phyloP scores from a whole-genome alignment of 2,797 vertebrate species.

The Morus bassanus region DNA sequence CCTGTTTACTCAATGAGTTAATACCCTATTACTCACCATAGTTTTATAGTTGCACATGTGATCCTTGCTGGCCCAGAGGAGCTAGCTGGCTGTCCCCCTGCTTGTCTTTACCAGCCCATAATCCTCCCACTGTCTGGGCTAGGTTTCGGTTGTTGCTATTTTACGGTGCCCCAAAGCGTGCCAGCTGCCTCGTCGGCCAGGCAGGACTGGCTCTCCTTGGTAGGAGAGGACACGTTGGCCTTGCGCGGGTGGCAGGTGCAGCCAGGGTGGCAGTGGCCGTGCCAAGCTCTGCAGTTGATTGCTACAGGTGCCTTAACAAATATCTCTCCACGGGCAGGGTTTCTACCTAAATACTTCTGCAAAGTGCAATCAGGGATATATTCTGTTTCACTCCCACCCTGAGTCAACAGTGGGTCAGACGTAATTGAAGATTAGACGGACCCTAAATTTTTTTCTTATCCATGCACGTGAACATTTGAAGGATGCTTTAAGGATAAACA shows the following conservation, averaged over 20 bases:
- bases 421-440: background rate
- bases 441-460: background rate
- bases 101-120: background rate
- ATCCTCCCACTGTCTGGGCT: background rate
- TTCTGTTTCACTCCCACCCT: background rate
- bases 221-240: accelerated
- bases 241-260: accelerated
- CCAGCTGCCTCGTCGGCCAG: background rate
- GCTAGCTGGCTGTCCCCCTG: background rate
- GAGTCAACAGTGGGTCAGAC: background rate
- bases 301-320: background rate
- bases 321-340: background rate
- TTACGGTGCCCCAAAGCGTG: background rate
- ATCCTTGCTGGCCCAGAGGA: background rate
- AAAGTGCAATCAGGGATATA: background rate
- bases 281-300: background rate
- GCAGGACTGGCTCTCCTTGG: background rate
- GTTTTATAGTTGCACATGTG: background rate
- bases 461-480: background rate
- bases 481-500: background rate
- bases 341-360: background rate
- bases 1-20: constrained; percentile 18
- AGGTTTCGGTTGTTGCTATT: background rate
- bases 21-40: background rate
- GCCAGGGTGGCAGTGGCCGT: background rate